Percentiles rank a stretch among this genome's conserved stretches.
Evolutionary conservation across 2,797 vertebrate genomes (phyloP).

Genomic region (Eupleurogrammus muticus): DNA sequence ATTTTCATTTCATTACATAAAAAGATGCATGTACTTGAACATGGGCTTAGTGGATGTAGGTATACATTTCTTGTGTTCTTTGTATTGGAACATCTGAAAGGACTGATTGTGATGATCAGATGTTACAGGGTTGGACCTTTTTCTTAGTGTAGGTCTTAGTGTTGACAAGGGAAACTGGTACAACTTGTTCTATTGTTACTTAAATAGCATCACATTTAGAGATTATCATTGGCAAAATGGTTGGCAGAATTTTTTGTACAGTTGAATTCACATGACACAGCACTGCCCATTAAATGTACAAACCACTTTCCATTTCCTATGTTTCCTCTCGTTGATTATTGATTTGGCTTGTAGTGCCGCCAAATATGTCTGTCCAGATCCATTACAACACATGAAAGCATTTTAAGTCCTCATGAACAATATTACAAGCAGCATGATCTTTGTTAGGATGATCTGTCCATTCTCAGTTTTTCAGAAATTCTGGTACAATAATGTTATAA

Average conservation of each 20-base stretch:
- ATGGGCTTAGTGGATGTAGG: no score
- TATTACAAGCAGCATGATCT: neutral
- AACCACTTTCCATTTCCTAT: neutral
- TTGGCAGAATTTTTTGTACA: constrained; percentile 10
- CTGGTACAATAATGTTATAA: neutral
- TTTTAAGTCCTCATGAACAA: neutral
- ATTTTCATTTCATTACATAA: no score
- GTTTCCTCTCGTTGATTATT: neutral
- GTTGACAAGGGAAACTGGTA: neutral
- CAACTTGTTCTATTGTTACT: neutral
- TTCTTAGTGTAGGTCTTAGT: no score
- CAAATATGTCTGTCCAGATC: neutral
- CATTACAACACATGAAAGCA: neutral
- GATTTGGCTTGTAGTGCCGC: neutral
- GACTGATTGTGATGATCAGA: neutral
- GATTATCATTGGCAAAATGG: neutral
- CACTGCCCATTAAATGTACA: neutral
- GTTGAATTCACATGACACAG: constrained; percentile 2
- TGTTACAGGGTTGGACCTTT: no score
- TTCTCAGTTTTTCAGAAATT: neutral
- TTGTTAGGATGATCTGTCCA: neutral
- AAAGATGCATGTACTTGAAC: no score
- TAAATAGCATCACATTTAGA: neutral
- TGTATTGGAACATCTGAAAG: no score
- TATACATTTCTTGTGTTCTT: no score